Base-by-base conservation (phyloP, 2,888 invertebrate genomes). In the Caenorhabditis doughertyi region DNA sequence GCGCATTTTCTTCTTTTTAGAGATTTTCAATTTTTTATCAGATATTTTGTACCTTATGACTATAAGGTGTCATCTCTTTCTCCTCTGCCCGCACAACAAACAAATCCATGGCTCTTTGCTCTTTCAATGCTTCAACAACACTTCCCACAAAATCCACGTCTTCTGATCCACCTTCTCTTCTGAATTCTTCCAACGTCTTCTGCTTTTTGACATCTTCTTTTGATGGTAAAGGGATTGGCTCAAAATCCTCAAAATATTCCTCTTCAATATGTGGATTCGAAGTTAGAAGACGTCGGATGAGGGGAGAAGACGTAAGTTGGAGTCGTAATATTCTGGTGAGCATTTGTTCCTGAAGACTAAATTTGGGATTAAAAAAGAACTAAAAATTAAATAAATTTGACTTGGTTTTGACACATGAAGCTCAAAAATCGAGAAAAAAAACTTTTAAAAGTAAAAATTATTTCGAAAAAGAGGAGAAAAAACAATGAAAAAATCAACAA, bases 161-260 rank as follows among this genome's bases (percentile, higher is more conserved):
- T n/a, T 53, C 64, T 35, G 58, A 35, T 7, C n/a, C n/a, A n/a
- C n/a, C 23, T 4, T 51, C 53, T 13, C 73, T 73, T 64, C 62
- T 62, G 53, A 62, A 47, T 51, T 44, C 42, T 18, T 32, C n/a
- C 27, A 9, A 32, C 29, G n/a, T 32, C 55, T 44, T 55, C 44
- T 65, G 21, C 25, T 5, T 2, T 16, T 18, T 32, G 39, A 23
- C 39, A 23, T 39, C 39, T 72, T 35, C 25, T 18, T 25, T 3
- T 18, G 23, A 18, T 18, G 35, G 56, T 13, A 11, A 9, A n/a
- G n/a, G n/a, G n/a, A n/a, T n/a, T n/a, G n/a, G n/a, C n/a, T n/a
- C n/a, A n/a, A 56, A 16, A 18, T 81, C 73, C 58, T 81, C 81
- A 23, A 65, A 81, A 35, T 81, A 81, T 27, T 81, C 81, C 62